phyloP scores from a whole-genome alignment of 2,113 vertebrate genomes.

The Cyanistes caeruleus region DNA sequence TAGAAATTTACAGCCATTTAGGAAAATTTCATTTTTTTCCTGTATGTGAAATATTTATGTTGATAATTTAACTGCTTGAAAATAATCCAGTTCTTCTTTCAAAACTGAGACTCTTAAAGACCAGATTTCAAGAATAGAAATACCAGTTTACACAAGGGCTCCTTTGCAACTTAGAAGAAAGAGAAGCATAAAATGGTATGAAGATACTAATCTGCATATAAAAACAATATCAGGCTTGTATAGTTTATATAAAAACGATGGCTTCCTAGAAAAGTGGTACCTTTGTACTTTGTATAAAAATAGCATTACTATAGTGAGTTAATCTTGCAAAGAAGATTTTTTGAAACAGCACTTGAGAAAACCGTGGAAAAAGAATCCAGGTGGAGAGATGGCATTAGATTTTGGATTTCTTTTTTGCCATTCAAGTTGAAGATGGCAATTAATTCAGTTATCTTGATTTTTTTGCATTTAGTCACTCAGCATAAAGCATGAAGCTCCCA shows the following conservation, averaged over 20 bases:
- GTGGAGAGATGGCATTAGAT: background rate
- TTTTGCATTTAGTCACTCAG: constrained; percentile 6
- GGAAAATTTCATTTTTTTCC: background rate
- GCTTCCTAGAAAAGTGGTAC: background rate
- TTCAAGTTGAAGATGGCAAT: constrained; percentile 20
- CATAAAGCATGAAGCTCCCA: constrained; percentile 42
- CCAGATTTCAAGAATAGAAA: background rate
- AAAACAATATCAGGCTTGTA: background rate
- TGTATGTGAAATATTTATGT: background rate
- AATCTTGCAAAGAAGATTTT: background rate
- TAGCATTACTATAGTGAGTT: accelerated
- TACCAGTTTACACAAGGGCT: background rate
- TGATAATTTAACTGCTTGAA: background rate
- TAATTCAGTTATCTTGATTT: constrained; percentile 38
- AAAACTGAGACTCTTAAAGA: background rate
- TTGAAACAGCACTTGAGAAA: background rate
- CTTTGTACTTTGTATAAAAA: background rate
- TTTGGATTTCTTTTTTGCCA: background rate
- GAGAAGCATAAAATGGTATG: background rate
- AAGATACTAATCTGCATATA: background rate
- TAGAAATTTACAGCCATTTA: background rate
- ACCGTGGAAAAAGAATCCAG: background rate
- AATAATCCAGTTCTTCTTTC: background rate
- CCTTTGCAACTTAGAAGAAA: background rate
- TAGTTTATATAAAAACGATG: background rate